These are phyloP conservation scores for Catharus bicknelli DNA, from an alignment of 2,113 vertebrate species.

Conservation along the genomic window DNA sequence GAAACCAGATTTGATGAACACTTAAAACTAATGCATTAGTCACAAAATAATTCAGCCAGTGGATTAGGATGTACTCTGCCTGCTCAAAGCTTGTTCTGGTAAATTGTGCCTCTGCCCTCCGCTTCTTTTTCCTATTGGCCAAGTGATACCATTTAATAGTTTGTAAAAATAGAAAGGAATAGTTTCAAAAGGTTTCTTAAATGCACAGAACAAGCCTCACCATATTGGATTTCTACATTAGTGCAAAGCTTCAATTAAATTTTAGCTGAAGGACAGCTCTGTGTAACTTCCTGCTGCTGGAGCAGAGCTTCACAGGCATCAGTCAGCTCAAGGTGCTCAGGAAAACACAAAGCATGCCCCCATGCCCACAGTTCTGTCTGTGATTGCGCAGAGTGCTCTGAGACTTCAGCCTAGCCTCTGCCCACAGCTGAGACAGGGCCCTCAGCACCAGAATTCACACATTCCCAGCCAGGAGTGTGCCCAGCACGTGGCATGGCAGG, in stretches of 20 bases:
- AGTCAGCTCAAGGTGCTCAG: not conserved
- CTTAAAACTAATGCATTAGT: constrained; percentile 15
- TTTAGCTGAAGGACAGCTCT: not conserved
- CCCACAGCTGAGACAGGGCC: not conserved
- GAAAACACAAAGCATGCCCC: not conserved
- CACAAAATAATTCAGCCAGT: constrained; percentile 35
- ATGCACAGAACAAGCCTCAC: not conserved
- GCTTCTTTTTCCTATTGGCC: not conserved
- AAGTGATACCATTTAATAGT: not conserved
- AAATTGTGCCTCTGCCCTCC: not conserved
- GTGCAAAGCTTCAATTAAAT: not conserved
- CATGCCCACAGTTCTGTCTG: not conserved
- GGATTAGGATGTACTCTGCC: constrained; percentile 34
- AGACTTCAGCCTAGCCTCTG: not conserved
- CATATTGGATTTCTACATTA: not conserved
- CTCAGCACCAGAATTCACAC: not conserved
- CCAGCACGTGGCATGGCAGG: rapidly evolving
- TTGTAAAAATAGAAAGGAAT: not conserved
- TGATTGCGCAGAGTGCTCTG: not conserved
- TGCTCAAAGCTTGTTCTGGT: not conserved
- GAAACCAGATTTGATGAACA: constrained; percentile 36
- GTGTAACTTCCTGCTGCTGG: not conserved
- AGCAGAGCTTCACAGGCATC: not conserved
- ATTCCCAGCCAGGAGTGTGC: not conserved
- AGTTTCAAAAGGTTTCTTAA: not conserved